Base-by-base conservation (phyloP, 2,888 invertebrate species). In the Nomada hirtipes region DNA sequence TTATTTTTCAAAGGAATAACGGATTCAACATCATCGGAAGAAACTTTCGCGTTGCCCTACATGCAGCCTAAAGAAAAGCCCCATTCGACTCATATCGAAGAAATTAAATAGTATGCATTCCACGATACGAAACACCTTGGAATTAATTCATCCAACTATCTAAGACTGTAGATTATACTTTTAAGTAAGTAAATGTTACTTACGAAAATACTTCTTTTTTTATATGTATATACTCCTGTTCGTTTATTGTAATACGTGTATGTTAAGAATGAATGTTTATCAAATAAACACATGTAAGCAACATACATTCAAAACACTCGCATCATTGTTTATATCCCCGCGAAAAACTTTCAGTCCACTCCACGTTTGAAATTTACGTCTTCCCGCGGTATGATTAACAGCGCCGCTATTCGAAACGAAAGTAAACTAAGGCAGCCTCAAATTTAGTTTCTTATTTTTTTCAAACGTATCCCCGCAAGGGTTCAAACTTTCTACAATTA, bases 21-120 rank as follows among this genome's bases (percentile, higher is more conserved):
- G 4, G 76, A 92, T 65, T 90, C 92, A 50, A 92, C 93, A 20
- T 91, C 91, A 2, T 85, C 89, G 26, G 93, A 92, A 83, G 92
- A 93, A 70, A 88, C 89, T 68, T 91, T 92, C 47, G 73, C 90
- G 55, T 69, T 91, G 65, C 90, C 91, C 73, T 91, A 92, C 69
- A 69, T 72, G 29, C 11, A 77, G 44, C 79, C 83, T 9, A 81
- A 79, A 69, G 79, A n/a, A 60, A 53, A 67, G 36, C 15, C 42
- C 23, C 55, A 65, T 2, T 60, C 36, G 7, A 36, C 80, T 18
- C 42, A 47, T 20, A 52, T 80, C 18, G 67, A 80, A 68, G 4
- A 42, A 50, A 29, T 79, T 13, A 44, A 72, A 9, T 80, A 55
- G 55, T 18, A 59, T 50, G 47, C 13, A 76, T 69, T 64, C 23